phyloP scores from a whole-genome alignment of 2,888 invertebrate genomes.

The Pheosia tremula region DNA sequence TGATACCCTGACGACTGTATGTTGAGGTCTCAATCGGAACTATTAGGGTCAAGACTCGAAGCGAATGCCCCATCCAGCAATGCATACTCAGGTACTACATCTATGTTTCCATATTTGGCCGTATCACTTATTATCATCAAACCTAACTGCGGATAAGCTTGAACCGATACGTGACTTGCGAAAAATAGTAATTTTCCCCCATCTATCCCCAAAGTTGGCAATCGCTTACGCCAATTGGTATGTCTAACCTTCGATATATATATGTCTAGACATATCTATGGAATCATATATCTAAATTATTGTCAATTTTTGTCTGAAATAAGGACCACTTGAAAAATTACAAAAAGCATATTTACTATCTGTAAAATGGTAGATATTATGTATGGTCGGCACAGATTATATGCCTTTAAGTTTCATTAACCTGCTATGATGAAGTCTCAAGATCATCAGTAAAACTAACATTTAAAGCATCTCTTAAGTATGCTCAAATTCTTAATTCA shows the following conservation, averaged over 20 bases:
- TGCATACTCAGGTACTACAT: neutral
- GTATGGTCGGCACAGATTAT: no score
- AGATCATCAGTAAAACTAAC: no score
- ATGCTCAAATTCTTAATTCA: neutral
- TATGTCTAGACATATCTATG: constrained; percentile 15
- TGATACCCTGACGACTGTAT: no score
- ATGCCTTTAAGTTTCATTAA: no score
- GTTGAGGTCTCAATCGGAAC: no score
- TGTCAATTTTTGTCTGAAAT: neutral
- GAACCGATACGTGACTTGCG: constrained; percentile 78
- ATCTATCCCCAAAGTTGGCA: constrained; percentile 46
- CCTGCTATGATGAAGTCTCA: no score
- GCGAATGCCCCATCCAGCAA: no score
- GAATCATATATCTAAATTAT: constrained; percentile 3
- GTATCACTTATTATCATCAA: constrained; percentile 83
- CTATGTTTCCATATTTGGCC: constrained; percentile 56
- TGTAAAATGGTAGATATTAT: no score
- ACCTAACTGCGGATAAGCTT: constrained; percentile 78
- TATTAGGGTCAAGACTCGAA: no score
- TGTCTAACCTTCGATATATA: constrained; percentile 18
- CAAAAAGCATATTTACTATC: no score
- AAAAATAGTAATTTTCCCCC: constrained; percentile 73
- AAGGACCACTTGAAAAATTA: neutral
- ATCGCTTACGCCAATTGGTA: constrained; percentile 53
- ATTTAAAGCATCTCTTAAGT: neutral